Evolutionary conservation across 2,797 vertebrate genomes (phyloP), one percentile per base, ranked within the genome.

Genomic region (Sebastolobus altivelis): DNA sequence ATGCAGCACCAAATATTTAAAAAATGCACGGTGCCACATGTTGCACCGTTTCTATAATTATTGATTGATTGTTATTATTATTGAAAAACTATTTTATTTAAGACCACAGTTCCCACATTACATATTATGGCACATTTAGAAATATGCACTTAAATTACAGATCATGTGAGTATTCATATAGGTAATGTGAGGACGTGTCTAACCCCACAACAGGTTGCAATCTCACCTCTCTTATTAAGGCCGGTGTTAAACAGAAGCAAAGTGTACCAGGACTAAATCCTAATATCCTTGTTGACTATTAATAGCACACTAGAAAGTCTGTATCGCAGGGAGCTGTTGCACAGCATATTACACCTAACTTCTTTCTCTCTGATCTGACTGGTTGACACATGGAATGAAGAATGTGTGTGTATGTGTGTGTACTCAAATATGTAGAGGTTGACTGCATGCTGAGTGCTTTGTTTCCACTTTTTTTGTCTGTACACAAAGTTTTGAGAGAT

Each of bases 271-370:
- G 54, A 59, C 63, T 89, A 87, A 91, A 84, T 81, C 88, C 86
- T 73, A 80, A 83, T 65, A 60, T 87, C 83, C 80, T 55, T 82
- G 67, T 55, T 69, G 56, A 69, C 86, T 92, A 92, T 92, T 93
- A 86, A 91, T 88, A 91, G 86, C 76, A 38, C 80, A 71, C 74
- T 88, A 84, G 83, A 90, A 83, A 60, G 43, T 38, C 84, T 81
- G 75, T 52, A 79, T 87, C 76, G 20, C 84, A 77, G 68, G 49
- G 73, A 77, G 83, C 82, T 85, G 56, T 63, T 79, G 61, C 43
- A 25, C 68, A 16, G 52, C 62, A 65, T 56, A 77, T 61, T 70
- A 81, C 87, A 75, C 67, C 65, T 69, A 20, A 4, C 31, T 72
- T 65, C 14, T 63, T 52, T 72, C 46, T 54, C 40, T 71, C 33